These are phyloP conservation scores for Strix occidentalis DNA, from an alignment of 2,797 vertebrate species.

Conservation along the genomic window DNA sequence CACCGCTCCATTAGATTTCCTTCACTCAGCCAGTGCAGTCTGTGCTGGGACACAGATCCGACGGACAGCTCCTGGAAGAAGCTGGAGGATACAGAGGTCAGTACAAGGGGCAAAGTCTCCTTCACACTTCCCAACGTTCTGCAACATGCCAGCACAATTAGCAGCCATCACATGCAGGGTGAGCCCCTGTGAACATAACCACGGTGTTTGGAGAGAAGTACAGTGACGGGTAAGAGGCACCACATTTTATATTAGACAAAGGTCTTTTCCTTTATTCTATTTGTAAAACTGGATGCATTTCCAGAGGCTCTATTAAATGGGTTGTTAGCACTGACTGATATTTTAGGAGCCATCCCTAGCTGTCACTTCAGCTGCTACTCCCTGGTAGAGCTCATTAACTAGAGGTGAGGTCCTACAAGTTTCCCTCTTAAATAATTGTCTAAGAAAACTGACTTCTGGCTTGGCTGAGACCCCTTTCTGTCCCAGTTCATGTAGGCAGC, in stretches of 20 bases:
- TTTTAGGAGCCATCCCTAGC: not conserved
- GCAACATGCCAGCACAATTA: not conserved
- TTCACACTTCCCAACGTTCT: not conserved
- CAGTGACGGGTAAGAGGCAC: not conserved
- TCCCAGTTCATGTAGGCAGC: not conserved
- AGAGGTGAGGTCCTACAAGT: not conserved
- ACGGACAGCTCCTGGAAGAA: not conserved
- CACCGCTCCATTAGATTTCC: too few relatives aligned
- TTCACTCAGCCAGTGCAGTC: rapidly evolving
- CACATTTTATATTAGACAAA: not conserved
- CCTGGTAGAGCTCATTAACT: not conserved
- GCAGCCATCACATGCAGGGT: not conserved
- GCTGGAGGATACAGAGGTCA: not conserved
- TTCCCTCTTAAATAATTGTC: not conserved
- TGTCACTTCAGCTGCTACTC: not conserved
- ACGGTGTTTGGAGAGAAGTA: not conserved
- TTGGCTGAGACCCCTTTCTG: not conserved
- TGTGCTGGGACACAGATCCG: not conserved
- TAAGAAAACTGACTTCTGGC: not conserved
- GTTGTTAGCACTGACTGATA: not conserved
- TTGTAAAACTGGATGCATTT: not conserved
- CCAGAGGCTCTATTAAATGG: not conserved
- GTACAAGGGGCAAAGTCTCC: not conserved
- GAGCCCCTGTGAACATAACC: not conserved
- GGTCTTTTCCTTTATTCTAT: not conserved